Base-by-base conservation (phyloP, 1,140 invertebrate species). In the Reticulitermes speratus region DNA sequence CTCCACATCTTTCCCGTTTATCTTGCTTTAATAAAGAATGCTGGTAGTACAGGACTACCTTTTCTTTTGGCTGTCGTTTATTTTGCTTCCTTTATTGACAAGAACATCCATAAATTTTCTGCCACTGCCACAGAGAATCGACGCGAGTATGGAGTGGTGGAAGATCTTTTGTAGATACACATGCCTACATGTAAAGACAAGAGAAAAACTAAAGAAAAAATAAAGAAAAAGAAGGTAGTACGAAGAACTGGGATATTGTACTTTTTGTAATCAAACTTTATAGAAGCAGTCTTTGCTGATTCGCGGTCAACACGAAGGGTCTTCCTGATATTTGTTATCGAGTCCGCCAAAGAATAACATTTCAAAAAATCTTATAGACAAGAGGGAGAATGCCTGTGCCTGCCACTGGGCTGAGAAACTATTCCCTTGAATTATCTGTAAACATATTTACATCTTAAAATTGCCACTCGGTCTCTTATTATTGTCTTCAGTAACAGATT, bases 1-100 rank as follows among this genome's bases (percentile, higher is more conserved):
- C n/a, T 30, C 65, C n/a, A 7, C 59, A 65, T 65, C 19, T 16
- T 65, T 65, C 25, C 16, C n/a, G 7, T 75, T 16, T 23, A 19
- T 59, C 65, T 75, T 75, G 65, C 65, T 75, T 75, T 75, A 75
- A 75, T 75, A 75, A 75, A 75, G 65, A 75, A 6, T n/a, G 14
- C 65, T 75, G 5, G 65, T 11, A 75, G 65, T 75, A 75, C 3
- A 75, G 65, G n/a, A 30, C 25, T 75, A 14, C 65, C n/a, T 75
- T 75, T 75, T 75, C 65, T 75, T 75, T 75, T 25, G 65, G 0
- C 14, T 25, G 9, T 0, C 65, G 25, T 75, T 25, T 30, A 25
- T 75, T 75, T 75, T 11, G 0, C 65, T 30, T 75, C 65, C 65
- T 30, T 75, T 75, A 75, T 30, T 75, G 65, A 75, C 65, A 75